Evolutionary conservation across 2,113 vertebrate species (phyloP).

Genomic region (Sorex araneus): DNA sequence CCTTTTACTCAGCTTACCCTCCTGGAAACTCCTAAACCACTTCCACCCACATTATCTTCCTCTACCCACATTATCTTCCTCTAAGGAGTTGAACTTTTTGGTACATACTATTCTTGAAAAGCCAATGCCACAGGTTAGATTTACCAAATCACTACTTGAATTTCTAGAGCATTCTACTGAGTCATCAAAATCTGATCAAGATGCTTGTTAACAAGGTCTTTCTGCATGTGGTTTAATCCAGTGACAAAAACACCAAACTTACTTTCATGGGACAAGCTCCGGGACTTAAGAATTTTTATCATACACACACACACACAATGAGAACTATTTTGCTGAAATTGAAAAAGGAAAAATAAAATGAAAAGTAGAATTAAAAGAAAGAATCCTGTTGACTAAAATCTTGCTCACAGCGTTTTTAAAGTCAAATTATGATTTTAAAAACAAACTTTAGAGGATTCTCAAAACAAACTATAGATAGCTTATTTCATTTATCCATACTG

Average conservation of each 20-base stretch:
- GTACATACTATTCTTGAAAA: constrained; percentile 70
- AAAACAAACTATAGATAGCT: constrained; percentile 74
- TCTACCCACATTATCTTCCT: too few relatives aligned
- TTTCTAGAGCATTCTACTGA: constrained; percentile 92
- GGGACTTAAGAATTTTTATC: constrained; percentile 90
- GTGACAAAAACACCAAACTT: constrained; percentile 91
- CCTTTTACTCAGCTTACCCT: background rate
- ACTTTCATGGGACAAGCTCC: constrained; percentile 90
- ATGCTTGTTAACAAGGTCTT: constrained; percentile 92
- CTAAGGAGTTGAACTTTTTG: background rate
- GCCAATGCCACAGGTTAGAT: constrained; percentile 91
- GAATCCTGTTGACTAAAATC: constrained; percentile 81
- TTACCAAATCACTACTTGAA: constrained; percentile 91
- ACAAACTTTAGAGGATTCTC: constrained; percentile 72
- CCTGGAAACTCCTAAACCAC: background rate
- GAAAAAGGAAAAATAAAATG: constrained; percentile 79
- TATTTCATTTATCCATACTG: constrained; percentile 78
- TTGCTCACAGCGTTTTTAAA: constrained; percentile 79
- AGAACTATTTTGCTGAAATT: constrained; percentile 90
- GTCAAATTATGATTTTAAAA: constrained; percentile 81
- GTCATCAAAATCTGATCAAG: constrained; percentile 91
- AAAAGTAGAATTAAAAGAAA: constrained; percentile 91
- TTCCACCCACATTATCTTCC: background rate
- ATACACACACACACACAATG: constrained; percentile 38
- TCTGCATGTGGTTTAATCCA: constrained; percentile 91